A percentile compares a stretch with the other conserved stretches of the same genome.
Conservation (phyloP, 2,113 vertebrate species). For the Leucosticte australis region DNA sequence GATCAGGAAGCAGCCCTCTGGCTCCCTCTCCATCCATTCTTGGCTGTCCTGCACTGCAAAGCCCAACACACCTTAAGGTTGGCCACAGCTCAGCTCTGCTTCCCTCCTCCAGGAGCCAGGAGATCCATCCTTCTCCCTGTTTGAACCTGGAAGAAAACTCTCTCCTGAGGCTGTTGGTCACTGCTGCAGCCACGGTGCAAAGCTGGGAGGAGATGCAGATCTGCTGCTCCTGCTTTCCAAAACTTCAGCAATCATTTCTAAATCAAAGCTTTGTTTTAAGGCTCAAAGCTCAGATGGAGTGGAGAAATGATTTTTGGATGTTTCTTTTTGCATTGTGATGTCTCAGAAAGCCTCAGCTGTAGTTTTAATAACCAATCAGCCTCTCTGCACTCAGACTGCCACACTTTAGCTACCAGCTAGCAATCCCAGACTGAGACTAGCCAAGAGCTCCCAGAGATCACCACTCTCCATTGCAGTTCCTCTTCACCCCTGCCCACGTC, state of each 20-base stretch:
- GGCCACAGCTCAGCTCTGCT: background rate
- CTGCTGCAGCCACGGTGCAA: background rate
- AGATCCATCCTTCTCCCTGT: background rate
- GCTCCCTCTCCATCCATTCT: background rate
- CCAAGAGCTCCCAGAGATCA: background rate
- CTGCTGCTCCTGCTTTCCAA: background rate
- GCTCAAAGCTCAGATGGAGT: background rate
- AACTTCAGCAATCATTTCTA: background rate
- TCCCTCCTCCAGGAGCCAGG: background rate
- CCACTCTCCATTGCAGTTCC: background rate
- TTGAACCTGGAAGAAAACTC: background rate
- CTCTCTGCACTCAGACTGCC: background rate
- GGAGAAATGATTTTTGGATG: background rate
- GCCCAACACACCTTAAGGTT: background rate
- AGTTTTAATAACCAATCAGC: background rate
- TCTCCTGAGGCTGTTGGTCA: background rate
- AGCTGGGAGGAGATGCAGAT: background rate
- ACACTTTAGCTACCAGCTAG: background rate
- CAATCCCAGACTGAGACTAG: background rate
- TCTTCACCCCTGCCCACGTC: background rate
- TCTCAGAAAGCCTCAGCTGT: background rate
- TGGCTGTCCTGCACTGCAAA: background rate
- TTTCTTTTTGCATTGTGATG: background rate
- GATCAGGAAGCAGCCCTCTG: background rate
- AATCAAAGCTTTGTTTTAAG: background rate